Percentiles rank a stretch among this genome's conserved stretches.
These are phyloP conservation scores for Nycticryphes semicollaris DNA, from an alignment of 2,113 vertebrate species.

Conservation along the genomic window DNA sequence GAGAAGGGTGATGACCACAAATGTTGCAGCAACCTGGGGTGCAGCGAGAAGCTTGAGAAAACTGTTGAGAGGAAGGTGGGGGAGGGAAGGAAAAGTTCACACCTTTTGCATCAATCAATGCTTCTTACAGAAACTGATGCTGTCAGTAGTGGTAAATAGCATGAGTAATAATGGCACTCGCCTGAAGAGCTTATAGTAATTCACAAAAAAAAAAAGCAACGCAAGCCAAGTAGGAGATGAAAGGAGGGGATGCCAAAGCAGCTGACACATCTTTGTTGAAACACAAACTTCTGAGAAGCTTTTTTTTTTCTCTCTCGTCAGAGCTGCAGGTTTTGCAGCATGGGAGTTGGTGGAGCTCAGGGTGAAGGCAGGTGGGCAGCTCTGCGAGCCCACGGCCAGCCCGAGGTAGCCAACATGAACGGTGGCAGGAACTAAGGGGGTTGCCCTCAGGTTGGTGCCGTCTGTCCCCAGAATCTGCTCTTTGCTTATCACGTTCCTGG, in stretches of 20 bases:
- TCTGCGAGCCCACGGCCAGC: rapidly evolving
- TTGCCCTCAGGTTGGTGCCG: background rate
- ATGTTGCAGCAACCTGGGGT: rapidly evolving
- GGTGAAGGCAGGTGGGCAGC: background rate
- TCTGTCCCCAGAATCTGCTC: background rate
- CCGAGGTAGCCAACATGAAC: background rate
- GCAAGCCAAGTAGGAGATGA: background rate
- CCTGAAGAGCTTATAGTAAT: background rate
- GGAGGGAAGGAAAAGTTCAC: constrained; percentile 40
- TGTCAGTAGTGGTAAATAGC: background rate
- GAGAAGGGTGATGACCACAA: background rate
- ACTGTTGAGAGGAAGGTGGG: background rate
- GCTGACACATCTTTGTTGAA: background rate
- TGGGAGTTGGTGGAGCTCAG: background rate
- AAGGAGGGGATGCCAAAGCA: background rate
- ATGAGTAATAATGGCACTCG: background rate
- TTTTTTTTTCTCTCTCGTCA: background rate
- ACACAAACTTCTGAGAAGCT: background rate
- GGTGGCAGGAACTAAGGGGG: rapidly evolving
- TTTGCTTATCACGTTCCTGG: background rate
- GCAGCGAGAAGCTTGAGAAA: background rate
- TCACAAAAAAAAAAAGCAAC: background rate
- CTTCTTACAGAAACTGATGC: constrained; percentile 56
- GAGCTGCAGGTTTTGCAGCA: background rate
- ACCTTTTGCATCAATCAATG: constrained; percentile 35